Evolutionary conservation across 2,888 invertebrate species (phyloP), one percentile per base, ranked within the genome.

Genomic region (Eretmocerus hayati): DNA sequence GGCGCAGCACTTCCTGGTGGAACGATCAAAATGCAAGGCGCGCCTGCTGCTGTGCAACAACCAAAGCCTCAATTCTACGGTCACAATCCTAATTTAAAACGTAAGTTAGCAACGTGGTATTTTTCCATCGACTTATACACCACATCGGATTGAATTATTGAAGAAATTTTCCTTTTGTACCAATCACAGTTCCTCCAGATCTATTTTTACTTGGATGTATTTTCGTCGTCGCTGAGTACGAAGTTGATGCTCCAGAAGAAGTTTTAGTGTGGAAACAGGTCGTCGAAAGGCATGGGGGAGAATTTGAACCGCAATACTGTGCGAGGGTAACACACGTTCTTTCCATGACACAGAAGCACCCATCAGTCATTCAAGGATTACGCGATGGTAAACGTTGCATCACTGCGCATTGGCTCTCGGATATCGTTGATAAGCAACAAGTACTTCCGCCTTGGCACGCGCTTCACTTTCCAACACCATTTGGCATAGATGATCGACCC

Each of bases 371-470:
- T 80, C 90, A 93, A 69, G 84, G 83, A 0, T 63, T 84, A 18
- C 76, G 83, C 15, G 84, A 84, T 64, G 80, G 79, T 4, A 83
- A 83, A 60, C 77, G 80, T 41, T 81, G 90, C 60, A 86, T 92
- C 2, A 90, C 90, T 8, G 83, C 88, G 1, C 84, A 85, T 66
- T 93, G 92, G 92, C 75, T 99, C 26, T 92, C 89, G 51, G 97
- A 99, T 71, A 87, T 91, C 5, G 81, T 97, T 62, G 69, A 82
- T 19, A 84, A 87, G 41, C 88, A 90, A 60, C 88, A 88, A 62
- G 84, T 96, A 60, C 73, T 85, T 44, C 91, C 95, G 1, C 97
- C 99, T 0, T 95, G 90, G 88, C 87, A 90, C 62, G 90, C 93
- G 11, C 75, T 94, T 38, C 97, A 99, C 73, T 78, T 97, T 59